Evolutionary conservation across 2,888 invertebrate species (phyloP).

Genomic region (Eulithis prunata): DNA sequence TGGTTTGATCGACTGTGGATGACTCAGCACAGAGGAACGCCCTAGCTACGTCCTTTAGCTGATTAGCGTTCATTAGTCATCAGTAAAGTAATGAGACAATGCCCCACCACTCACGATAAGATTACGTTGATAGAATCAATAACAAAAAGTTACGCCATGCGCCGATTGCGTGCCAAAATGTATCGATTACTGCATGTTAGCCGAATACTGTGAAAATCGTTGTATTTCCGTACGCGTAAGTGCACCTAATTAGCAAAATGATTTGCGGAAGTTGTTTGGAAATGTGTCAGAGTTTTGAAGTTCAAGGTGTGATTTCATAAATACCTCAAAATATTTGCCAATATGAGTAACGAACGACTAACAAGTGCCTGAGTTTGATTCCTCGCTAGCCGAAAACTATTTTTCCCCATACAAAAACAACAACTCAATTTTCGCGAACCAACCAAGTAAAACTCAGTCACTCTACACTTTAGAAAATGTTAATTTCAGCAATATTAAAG

Average conservation of each 20-base stretch:
- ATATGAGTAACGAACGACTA: not conserved
- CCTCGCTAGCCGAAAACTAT: no score
- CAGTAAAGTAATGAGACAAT: constrained; percentile 64
- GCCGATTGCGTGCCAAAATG: constrained; percentile 30
- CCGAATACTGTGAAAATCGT: constrained; percentile 22
- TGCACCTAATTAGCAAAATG: constrained; percentile 34
- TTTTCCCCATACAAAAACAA: no score
- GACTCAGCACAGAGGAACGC: constrained; percentile 75
- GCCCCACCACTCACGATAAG: constrained; percentile 54
- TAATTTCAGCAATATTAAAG: no score
- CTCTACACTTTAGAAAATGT: no score
- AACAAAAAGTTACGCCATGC: constrained; percentile 40
- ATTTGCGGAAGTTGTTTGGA: constrained; percentile 32
- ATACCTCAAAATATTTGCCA: constrained; percentile 5
- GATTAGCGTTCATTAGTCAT: constrained; percentile 78
- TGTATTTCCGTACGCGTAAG: constrained; percentile 38
- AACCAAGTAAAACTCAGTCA: no score
- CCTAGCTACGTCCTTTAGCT: constrained; percentile 66
- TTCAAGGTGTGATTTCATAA: constrained; percentile 34
- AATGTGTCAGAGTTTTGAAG: constrained; percentile 33
- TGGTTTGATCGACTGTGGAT: constrained; percentile 53
- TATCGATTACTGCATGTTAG: constrained; percentile 33
- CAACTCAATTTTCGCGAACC: no score
- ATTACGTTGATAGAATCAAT: constrained; percentile 54
- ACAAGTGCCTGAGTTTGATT: no score